A percentile compares a stretch with the other conserved stretches of the same genome.
Conservation (phyloP, 1,140 invertebrate genomes). For the Battus philenor region DNA sequence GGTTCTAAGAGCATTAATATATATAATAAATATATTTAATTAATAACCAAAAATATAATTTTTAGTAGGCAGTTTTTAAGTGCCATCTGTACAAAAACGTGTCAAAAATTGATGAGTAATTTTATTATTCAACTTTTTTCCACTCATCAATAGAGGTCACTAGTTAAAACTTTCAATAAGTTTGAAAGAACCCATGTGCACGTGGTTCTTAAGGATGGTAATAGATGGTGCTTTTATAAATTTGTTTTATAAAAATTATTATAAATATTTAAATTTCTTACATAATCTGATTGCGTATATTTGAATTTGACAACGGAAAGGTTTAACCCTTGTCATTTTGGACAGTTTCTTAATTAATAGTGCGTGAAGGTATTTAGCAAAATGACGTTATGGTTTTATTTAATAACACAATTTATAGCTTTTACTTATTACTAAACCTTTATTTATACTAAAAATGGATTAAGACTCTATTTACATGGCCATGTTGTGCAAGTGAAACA, state of each 20-base stretch:
- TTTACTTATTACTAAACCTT: no score
- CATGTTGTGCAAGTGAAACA: no score
- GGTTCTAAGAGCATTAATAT: no score
- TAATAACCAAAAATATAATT: no score
- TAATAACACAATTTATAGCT: conserved; percentile 13
- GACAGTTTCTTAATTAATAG: conserved; percentile 49
- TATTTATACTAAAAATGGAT: no score
- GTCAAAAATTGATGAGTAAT: conserved; percentile 21
- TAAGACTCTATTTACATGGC: no score
- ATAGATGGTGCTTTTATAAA: conserved; percentile 21
- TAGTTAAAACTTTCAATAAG: background rate
- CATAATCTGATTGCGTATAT: no score
- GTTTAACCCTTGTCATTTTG: conserved; percentile 47
- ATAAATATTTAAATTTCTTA: no score
- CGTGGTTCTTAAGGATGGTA: conserved; percentile 19
- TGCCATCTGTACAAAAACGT: conserved; percentile 41
- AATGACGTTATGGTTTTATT: conserved; percentile 24
- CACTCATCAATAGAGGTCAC: conserved; percentile 28
- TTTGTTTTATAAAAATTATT: no score
- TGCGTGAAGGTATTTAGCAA: conserved; percentile 44
- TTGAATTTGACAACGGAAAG: conserved; percentile 39
- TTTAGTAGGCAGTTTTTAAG: no score
- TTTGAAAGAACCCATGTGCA: background rate
- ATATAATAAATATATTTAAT: no score
- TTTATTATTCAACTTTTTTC: conserved; percentile 16